These are phyloP conservation scores for Adoxophyes honmai DNA, from an alignment of 1,140 invertebrate genomes.

Conservation along the genomic window DNA sequence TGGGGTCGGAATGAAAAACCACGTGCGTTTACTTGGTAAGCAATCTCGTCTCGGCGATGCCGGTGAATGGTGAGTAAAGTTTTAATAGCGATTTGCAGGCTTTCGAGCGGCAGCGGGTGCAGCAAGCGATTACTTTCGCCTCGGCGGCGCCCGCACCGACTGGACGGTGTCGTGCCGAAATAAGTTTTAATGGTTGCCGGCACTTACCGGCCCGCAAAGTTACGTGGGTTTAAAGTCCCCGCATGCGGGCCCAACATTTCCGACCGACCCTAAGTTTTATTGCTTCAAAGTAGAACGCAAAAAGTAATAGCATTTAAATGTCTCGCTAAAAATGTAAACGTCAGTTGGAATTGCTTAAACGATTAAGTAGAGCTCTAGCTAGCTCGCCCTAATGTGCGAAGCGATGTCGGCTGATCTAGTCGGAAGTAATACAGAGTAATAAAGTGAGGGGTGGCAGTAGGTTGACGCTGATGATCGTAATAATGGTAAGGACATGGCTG, in stretches of 20 bases:
- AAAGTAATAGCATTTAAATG: slow-evolving; percentile 18
- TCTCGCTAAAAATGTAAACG: not conserved
- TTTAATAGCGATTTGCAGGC: slow-evolving; percentile 26
- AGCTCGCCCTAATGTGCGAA: too few species aligned
- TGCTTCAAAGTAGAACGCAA: slow-evolving; percentile 18
- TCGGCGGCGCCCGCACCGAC: slow-evolving; percentile 1
- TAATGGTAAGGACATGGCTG: too few species aligned
- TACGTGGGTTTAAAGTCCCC: slow-evolving; percentile 21
- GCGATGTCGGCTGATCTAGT: too few species aligned
- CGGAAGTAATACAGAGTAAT: too few species aligned
- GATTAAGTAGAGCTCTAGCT: too few species aligned
- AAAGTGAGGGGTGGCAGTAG: too few species aligned
- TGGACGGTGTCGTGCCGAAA: slow-evolving; percentile 3
- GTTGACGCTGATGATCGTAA: too few species aligned
- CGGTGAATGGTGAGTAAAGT: not conserved
- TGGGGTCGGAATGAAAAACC: not conserved
- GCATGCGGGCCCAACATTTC: slow-evolving; percentile 18
- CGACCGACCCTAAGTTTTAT: slow-evolving; percentile 24
- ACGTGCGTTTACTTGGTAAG: too few species aligned
- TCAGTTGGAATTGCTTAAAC: too few species aligned
- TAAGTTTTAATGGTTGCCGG: slow-evolving; percentile 33
- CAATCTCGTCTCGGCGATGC: too few species aligned
- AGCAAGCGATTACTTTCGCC: slow-evolving; percentile 17
- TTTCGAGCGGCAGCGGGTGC: not conserved
- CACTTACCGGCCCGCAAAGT: slow-evolving; percentile 27